Evolutionary conservation across 2,113 vertebrate species (phyloP).

Genomic region (Thamnaconus septentrionalis): DNA sequence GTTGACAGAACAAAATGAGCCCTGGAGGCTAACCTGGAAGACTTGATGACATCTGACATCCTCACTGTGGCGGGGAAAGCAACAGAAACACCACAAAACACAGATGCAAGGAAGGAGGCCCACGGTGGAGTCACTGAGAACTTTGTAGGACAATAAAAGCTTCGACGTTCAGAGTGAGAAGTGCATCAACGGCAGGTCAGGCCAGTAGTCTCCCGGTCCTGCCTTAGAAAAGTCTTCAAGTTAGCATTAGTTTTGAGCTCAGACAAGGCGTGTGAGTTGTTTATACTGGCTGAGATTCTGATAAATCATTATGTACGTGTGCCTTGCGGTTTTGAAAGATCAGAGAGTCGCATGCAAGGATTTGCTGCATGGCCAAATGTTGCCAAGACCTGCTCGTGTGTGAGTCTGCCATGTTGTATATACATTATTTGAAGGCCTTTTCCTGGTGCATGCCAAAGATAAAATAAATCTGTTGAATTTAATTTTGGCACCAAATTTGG

Average conservation of each 20-base stretch:
- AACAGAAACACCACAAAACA: not conserved
- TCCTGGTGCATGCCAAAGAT: conserved; percentile 14
- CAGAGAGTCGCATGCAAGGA: conserved; percentile 6
- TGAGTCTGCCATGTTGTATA: conserved; percentile 3
- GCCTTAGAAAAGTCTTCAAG: not conserved
- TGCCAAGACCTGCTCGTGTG: not conserved
- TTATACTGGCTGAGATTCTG: not conserved
- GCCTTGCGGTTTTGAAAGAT: conserved; percentile 40
- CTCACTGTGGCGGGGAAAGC: not conserved
- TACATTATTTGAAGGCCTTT: conserved; percentile 15
- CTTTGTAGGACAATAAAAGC: too few species aligned
- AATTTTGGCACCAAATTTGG: too few species aligned
- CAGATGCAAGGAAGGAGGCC: too few species aligned
- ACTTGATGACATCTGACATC: not conserved
- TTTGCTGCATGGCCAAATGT: conserved; percentile 1
- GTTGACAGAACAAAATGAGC: conserved; percentile 54
- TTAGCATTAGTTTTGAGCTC: not conserved
- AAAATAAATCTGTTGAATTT: conserved; percentile 18
- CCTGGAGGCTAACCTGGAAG: conserved; percentile 46
- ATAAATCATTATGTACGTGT: conserved; percentile 18
- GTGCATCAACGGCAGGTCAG: not conserved
- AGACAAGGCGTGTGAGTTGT: conserved; percentile 1
- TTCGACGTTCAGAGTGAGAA: too few species aligned
- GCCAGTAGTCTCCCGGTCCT: too few species aligned
- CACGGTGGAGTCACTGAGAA: too few species aligned